These are phyloP conservation scores for Torymus texanus DNA, from an alignment of 2,888 invertebrate genomes.

Conservation along the genomic window DNA sequence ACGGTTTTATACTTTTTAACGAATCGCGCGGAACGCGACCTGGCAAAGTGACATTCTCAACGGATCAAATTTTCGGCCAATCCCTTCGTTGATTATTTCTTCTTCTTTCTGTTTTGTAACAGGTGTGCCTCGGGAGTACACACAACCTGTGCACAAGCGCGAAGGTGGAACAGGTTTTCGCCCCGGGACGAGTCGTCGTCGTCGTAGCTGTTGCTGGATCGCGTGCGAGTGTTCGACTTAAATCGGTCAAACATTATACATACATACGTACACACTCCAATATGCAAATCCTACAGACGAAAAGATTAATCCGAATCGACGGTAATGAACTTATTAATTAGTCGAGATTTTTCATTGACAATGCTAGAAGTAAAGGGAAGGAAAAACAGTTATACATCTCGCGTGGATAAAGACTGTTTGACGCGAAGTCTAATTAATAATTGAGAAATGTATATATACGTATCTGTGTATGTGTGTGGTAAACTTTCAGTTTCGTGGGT, in stretches of 20 bases:
- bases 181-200: not conserved
- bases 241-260: constrained; percentile 33
- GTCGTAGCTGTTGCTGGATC: too few species aligned
- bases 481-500: too few species aligned
- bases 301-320: constrained; percentile 41
- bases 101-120: not conserved
- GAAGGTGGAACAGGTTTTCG: constrained; percentile 34
- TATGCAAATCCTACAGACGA: not conserved
- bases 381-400: not conserved
- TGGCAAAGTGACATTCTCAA: constrained; percentile 28
- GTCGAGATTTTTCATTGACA: constrained; percentile 32
- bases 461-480: too few species aligned
- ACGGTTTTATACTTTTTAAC: constrained; percentile 38
- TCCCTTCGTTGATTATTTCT: not conserved
- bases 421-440: constrained; percentile 16
- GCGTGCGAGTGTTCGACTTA: constrained; percentile 7
- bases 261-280: not conserved
- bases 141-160: not conserved
- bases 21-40: constrained; percentile 9
- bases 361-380: constrained; percentile 1
- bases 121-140: constrained; percentile 28
- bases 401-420: not conserved
- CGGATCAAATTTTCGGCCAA: constrained; percentile 39
- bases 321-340: constrained; percentile 49
- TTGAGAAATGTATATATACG: not conserved